Conservation (phyloP, 2,888 invertebrate genomes). For the Rhyacophila evoluta region DNA sequence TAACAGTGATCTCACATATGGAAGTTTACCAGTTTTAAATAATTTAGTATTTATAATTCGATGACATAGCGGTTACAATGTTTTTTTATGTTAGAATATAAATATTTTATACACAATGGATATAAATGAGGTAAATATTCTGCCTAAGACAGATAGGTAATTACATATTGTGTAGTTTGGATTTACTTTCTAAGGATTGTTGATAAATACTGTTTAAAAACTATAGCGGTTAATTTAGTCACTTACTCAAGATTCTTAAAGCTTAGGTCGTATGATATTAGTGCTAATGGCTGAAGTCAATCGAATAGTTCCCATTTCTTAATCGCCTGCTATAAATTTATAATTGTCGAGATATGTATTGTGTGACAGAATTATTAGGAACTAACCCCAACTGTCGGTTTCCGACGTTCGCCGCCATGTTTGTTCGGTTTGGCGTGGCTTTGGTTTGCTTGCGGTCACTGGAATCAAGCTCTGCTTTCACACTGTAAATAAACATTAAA, state of each 20-base stretch:
- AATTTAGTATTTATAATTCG: too few relatives aligned
- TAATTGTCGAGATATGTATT: not conserved
- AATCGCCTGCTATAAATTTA: not conserved
- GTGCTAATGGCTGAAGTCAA: not conserved
- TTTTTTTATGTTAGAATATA: not conserved
- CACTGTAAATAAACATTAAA: not conserved
- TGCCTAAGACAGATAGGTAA: not conserved
- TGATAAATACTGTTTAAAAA: too few relatives aligned
- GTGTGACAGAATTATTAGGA: slow-evolving; percentile 16
- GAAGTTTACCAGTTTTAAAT: too few relatives aligned
- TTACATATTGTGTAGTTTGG: not conserved
- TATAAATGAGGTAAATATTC: not conserved
- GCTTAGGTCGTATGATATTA: too few relatives aligned
- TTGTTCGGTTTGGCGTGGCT: slow-evolving; percentile 30
- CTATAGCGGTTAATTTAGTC: too few relatives aligned
- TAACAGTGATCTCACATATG: too few relatives aligned
- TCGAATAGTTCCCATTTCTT: not conserved
- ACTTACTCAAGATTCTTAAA: too few relatives aligned
- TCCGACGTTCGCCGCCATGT: slow-evolving; percentile 29
- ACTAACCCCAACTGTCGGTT: slow-evolving; percentile 25
- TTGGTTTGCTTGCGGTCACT: slow-evolving; percentile 29
- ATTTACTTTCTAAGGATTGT: too few relatives aligned
- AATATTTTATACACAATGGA: too few relatives aligned
- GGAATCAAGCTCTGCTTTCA: slow-evolving; percentile 34
- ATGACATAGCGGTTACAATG: not conserved